phyloP scores from a whole-genome alignment of 2,797 vertebrate genomes.

The Microctenopoma steveboyesi region DNA sequence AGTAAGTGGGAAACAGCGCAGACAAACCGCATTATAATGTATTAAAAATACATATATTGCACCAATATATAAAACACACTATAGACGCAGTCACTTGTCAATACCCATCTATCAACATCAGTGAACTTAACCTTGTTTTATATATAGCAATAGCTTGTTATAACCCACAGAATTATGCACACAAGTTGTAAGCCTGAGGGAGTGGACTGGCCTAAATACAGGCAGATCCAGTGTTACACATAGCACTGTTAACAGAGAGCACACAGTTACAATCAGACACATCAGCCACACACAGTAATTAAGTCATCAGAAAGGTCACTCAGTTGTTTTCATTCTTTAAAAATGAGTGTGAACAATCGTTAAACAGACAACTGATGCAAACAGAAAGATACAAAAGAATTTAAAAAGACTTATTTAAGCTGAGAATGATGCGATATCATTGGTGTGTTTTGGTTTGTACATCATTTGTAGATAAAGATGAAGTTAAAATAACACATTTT shows the following conservation, averaged over 20 bases:
- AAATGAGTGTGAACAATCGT: conserved; percentile 10
- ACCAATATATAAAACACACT: background rate
- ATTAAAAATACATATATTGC: background rate
- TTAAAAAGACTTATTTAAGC: background rate
- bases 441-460: background rate
- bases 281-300: conserved; percentile 46
- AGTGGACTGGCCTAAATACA: conserved; percentile 80
- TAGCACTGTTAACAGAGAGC: conserved; percentile 53
- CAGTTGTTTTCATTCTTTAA: conserved; percentile 3
- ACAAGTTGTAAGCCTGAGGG: conserved; percentile 75
- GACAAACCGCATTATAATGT: background rate
- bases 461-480: background rate
- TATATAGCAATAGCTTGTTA: conserved; percentile 64
- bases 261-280: conserved; percentile 47
- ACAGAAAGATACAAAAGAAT: background rate
- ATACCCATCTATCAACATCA: conserved; percentile 42
- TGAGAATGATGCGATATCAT: background rate
- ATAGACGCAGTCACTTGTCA: conserved; percentile 43
- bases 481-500: conserved; percentile 2
- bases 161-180: conserved; percentile 73
- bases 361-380: conserved; percentile 12
- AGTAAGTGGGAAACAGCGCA: background rate
- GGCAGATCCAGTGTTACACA: conserved; percentile 61
- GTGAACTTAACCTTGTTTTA: conserved; percentile 64
- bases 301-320: conserved; percentile 52